Evolutionary conservation across 64 coral and sea anemone genomes (phyloP), one percentile per base, ranked within the genome.

Genomic region (Porites lutea): DNA sequence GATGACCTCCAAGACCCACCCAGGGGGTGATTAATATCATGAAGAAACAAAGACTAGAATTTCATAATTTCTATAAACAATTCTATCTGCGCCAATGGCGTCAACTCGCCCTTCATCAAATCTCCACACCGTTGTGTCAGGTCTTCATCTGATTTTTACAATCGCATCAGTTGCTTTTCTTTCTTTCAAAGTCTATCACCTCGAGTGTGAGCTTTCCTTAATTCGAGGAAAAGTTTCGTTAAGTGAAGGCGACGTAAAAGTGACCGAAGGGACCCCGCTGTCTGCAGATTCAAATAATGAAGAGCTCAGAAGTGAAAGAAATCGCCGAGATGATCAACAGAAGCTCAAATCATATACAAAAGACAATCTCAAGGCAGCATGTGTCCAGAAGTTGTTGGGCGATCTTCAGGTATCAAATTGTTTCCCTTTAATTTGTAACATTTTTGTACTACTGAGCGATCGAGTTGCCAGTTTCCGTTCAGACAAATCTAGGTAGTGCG

Each of bases 101-200:
- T 22, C 68, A 71, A 23, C 5, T 0, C 18, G n/a, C 8, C 0
- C 15, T 55, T 53, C 75, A 2, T 0, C 75, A 54, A 78, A 53
- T 18, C 21, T 52, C 48, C 11, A 4, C 48, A 20, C 48, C 21
- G 15, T 78, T 11, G 47, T 78, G 75, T 52, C 18, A 53, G 20
- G 19, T 27, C 22, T 71, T 23, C 68, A 71, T 71, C 8, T 71
- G 21, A 20, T 71, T 71, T 71, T 71, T 23, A 71, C 68, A 27
- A 10, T 23, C 18, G 5, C 11, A 2, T 22, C n/a, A 4, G n/a
- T 23, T 27, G n/a, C 68, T 71, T 22, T 71, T 71, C 68, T 71
- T 11, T 71, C 68, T n/a, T 71, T 27, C 68, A 71, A 71, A 71
- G 68, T 78, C 23, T 78, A 78, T 21, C 3, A 53, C 48, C 75